Percentiles rank a stretch among this genome's conserved stretches.
phyloP scores from a whole-genome alignment of 2,797 vertebrate species.

The Erethizon dorsatum region DNA sequence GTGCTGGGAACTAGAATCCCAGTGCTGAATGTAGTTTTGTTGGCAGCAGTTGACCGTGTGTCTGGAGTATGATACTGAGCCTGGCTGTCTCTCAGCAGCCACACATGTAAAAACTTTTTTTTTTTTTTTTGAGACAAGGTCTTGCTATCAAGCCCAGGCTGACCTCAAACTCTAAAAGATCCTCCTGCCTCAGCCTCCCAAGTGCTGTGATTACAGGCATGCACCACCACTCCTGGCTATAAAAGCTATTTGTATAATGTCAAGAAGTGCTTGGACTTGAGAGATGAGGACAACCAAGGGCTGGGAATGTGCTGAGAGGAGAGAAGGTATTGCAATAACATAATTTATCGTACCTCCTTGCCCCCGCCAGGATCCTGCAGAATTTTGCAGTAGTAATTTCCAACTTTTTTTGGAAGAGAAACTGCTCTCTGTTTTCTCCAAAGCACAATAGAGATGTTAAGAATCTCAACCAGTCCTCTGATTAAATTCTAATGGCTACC shows the following conservation, averaged over 20 bases:
- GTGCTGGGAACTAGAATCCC: too few relatives aligned
- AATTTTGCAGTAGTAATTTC: constrained; percentile 30
- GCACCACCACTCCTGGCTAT: not conserved
- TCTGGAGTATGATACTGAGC: not conserved
- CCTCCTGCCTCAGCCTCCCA: not conserved
- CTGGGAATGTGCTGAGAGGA: not conserved
- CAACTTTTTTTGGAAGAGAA: not conserved
- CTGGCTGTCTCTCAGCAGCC: not conserved
- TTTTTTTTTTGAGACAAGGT: not conserved
- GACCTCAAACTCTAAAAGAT: not conserved
- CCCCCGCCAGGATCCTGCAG: not conserved
- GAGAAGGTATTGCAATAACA: not conserved
- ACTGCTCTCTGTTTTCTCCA: not conserved
- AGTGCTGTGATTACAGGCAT: not conserved
- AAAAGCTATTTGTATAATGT: not conserved
- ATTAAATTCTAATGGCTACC: constrained; percentile 61
- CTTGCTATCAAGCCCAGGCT: not conserved
- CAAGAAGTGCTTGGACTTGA: not conserved
- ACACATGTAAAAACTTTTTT: not conserved
- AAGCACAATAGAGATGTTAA: not conserved
- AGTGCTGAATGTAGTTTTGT: not conserved
- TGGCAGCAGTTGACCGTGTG: not conserved
- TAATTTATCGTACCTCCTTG: not conserved
- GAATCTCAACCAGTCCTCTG: not conserved
- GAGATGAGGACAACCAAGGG: not conserved